These are phyloP conservation scores for Willowsia nigromaculata DNA, from an alignment of 2,888 invertebrate genomes.

Conservation along the genomic window DNA sequence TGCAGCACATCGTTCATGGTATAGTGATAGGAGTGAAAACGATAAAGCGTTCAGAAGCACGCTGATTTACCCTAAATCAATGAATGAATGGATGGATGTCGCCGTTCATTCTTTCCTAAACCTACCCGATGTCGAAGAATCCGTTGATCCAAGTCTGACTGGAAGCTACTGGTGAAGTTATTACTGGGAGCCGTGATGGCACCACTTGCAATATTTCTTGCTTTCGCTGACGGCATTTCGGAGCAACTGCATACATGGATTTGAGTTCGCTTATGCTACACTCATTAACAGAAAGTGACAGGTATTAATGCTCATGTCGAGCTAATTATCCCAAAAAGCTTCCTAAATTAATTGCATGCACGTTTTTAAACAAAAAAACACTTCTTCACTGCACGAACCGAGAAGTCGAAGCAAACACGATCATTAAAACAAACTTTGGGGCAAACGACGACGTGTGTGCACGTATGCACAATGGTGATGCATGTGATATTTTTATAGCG, in stretches of 20 bases:
- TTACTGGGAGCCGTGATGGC: constrained; percentile 24
- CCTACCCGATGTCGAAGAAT: constrained; percentile 71
- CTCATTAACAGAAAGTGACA: constrained; percentile 67
- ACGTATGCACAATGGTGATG: neutral
- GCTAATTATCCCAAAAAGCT: constrained; percentile 61
- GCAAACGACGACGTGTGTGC: neutral
- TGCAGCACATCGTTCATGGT: neutral
- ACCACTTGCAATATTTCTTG: constrained; percentile 49
- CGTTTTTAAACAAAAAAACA: constrained; percentile 36
- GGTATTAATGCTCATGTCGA: constrained; percentile 67
- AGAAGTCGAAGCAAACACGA: neutral
- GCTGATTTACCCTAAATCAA: neutral
- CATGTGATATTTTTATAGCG: constrained; percentile 13
- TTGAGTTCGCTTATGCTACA: neutral
- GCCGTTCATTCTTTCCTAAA: neutral
- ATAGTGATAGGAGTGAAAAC: neutral
- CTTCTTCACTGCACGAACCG: neutral
- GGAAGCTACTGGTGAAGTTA: constrained; percentile 49
- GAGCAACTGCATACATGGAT: constrained; percentile 27
- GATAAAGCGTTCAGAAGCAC: neutral
- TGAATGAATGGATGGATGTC: neutral
- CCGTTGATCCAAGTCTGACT: constrained; percentile 71
- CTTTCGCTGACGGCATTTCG: constrained; percentile 67
- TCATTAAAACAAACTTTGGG: neutral
- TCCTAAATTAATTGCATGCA: constrained; percentile 64